Evolutionary conservation across 2,113 vertebrate genomes (phyloP).

Genomic region (Gallinago jamesoni): DNA sequence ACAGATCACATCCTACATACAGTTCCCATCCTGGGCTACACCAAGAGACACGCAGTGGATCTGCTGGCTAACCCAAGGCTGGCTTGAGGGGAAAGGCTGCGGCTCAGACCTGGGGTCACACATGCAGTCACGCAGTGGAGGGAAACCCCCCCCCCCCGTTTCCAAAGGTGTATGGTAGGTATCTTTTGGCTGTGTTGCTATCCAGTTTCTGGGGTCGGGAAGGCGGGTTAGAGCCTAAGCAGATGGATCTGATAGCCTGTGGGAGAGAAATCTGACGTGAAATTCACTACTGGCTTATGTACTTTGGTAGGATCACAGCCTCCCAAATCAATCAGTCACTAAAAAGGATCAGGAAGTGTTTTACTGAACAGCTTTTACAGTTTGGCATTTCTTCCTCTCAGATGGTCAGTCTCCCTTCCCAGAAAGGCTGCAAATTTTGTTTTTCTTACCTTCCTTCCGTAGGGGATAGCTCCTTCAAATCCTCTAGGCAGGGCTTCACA

Average conservation of each 20-base stretch:
- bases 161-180: not conserved
- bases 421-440: not conserved
- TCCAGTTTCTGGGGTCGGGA: not conserved
- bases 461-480: constrained; percentile 93
- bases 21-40: not conserved
- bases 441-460: constrained; percentile 89
- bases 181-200: not conserved
- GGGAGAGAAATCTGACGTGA: not conserved
- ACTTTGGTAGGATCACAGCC: not conserved
- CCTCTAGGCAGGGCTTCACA: constrained; percentile 84
- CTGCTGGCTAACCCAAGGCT: not conserved
- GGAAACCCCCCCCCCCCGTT: not conserved
- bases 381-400: not conserved
- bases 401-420: not conserved
- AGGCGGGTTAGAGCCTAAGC: not conserved
- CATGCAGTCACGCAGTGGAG: not conserved
- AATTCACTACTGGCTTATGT: not conserved
- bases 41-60: not conserved
- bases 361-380: not conserved
- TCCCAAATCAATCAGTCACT: not conserved
- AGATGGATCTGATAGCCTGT: not conserved
- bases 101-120: not conserved
- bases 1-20: not conserved
- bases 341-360: not conserved
- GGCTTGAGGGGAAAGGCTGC: not conserved